Percentiles rank a stretch among this genome's conserved stretches.
Conservation (phyloP, 2,888 invertebrate genomes). For the Campopleginae sp. region DNA sequence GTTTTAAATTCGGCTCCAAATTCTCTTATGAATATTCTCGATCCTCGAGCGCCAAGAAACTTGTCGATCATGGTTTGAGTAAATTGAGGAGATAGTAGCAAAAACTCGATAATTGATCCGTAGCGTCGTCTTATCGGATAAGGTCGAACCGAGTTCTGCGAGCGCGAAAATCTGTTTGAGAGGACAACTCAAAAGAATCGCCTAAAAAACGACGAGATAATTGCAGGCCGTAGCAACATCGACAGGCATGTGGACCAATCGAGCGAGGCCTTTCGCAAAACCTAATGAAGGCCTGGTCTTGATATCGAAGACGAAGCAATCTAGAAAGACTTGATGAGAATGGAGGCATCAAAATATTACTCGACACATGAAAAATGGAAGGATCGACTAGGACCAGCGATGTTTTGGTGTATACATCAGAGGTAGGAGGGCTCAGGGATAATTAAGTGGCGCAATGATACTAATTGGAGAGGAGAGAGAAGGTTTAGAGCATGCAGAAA, state of each 20-base stretch:
- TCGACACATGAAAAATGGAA: neutral
- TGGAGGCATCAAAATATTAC: neutral
- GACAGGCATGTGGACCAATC: neutral
- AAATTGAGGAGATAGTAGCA: neutral
- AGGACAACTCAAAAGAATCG: neutral
- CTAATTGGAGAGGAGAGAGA: neutral
- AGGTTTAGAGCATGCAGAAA: neutral
- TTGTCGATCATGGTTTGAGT: neutral
- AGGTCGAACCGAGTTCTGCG: too few relatives aligned
- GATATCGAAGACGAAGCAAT: neutral
- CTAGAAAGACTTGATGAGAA: neutral
- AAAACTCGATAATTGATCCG: neutral
- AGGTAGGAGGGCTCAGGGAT: neutral
- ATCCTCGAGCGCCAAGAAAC: neutral
- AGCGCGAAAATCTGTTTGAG: neutral
- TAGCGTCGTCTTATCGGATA: too few relatives aligned
- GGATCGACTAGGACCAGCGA: neutral
- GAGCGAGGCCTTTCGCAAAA: neutral
- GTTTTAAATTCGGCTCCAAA: neutral
- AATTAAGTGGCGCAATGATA: neutral
- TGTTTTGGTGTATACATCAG: neutral
- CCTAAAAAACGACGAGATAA: neutral
- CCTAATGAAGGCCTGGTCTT: neutral
- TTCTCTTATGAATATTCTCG: neutral
- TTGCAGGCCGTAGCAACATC: neutral